Evolutionary conservation across 2,113 vertebrate species (phyloP), one percentile per base, ranked within the genome.

Genomic region (Plecturocebus donacophilus): DNA sequence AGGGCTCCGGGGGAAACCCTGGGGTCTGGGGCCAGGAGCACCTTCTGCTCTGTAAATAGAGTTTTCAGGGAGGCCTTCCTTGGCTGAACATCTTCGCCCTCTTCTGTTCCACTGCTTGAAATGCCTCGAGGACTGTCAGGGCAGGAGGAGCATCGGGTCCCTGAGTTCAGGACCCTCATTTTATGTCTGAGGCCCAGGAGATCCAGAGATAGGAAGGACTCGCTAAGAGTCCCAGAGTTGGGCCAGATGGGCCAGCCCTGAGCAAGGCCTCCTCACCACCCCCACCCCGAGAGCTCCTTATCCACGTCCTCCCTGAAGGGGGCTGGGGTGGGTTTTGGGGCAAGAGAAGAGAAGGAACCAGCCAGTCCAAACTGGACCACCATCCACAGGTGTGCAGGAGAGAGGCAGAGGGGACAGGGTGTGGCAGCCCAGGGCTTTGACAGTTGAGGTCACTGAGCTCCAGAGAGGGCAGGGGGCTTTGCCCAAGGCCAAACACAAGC

Each of bases 231-330:
- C 70, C 52, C 58, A 23, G 45, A 54, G 23, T 12, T 11, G 58
- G 38, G n/a, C 30, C 2, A 3, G 35, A n/a, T 3, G 16, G 16
- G 27, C 45, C 17, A 7, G 45, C 35, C 32, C 77, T 23, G 49
- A 54, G 14, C 2, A 2, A 11, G 20, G 54, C 10, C 80, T 38
- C 77, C 6, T 17, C 5, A 4, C 12, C 1, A 0, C 52, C 13
- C 58, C 32, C 14, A 17, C 49, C 49, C 49, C 0, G 14, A 2
- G 75, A 54, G 87, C 61, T 56, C 35, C 54, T 47, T 38, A 32
- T 16, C 40, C 23, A 12, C 58, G 35, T 61, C 87, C 81, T 87
- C 40, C 66, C 76, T n/a, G 38, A n/a, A 49, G 27, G 21, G 20
- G 40, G 3, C 0, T 23, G 64, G 25, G 38, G 23, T 21, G 38